These are phyloP conservation scores for Squalus acanthias DNA, from an alignment of 2,797 vertebrate genomes.

Conservation along the genomic window DNA sequence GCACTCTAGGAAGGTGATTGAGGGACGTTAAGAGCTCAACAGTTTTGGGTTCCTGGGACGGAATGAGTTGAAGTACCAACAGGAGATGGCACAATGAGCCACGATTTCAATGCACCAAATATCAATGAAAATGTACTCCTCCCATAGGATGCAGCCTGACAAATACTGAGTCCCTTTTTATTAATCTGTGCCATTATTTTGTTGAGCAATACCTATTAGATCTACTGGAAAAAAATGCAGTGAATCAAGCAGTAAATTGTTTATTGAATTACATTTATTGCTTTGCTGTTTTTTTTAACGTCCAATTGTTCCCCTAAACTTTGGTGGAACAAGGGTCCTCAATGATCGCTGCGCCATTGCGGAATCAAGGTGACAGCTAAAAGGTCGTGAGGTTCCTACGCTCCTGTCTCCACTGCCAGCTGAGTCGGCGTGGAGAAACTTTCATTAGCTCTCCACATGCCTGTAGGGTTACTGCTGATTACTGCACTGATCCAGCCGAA, in stretches of 20 bases:
- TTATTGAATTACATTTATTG: background rate
- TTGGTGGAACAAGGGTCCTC: background rate
- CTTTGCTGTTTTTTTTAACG: background rate
- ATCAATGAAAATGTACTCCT: background rate
- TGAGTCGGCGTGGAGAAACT: background rate
- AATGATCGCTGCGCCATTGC: background rate
- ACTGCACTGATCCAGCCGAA: background rate
- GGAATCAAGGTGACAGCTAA: background rate
- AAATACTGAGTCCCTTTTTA: background rate
- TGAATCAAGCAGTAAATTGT: background rate
- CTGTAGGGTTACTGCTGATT: background rate
- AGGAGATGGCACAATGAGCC: background rate
- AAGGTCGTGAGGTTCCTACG: background rate
- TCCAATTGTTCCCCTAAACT: background rate
- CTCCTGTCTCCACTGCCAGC: background rate
- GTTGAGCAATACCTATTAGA: background rate
- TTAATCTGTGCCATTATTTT: background rate
- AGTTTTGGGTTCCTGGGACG: background rate
- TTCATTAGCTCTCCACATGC: background rate
- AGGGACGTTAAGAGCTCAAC: background rate
- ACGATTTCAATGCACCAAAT: background rate
- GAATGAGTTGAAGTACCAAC: background rate
- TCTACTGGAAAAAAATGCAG: background rate
- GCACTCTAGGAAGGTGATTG: background rate
- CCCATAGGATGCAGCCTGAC: background rate